Evolutionary conservation across 2,113 vertebrate genomes (phyloP), one percentile per base, ranked within the genome.

Genomic region (Microtus ochrogaster): DNA sequence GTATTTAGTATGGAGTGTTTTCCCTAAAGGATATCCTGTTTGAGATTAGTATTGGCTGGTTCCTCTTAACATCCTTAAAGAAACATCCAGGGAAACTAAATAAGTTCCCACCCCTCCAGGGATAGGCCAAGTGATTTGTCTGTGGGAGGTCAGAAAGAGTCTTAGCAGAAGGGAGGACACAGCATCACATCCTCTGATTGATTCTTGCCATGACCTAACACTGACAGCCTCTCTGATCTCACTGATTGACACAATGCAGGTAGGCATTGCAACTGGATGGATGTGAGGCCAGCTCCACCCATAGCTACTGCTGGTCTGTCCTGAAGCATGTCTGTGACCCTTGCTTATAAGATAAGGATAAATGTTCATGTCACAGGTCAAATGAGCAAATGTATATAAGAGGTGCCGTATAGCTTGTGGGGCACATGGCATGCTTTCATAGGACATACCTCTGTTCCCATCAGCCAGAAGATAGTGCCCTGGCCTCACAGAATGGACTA

Each of bases 21-120:
- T 98, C 98, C 98, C 98, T 97, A 97, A 98, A 98, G 98, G 98
- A 99, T 98, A 98, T 99, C 98, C 98, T 99, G 98, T 98, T 98
- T 97, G 98, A 97, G 98, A 98, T 96, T 28, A 97, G 97, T 97
- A 98, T 87, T 98, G 97, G 98, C 98, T 98, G 96, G 97, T 97
- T 98, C 96, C 97, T 97, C 89, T 21, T 2, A 94, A 97, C 88
- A 88, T 97, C 97, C 96, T 94, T 97, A 97, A 98, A 95, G 96
- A 97, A 97, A 97, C 97, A 97, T 76, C 24, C 96, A 97, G 95
- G 87, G 97, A 97, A 96, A 2, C 9, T 82, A 96, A 95, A 97
- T 96, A 98, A 95, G 90, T 96, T 91, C 96, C 94, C 94, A 96
- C 95, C 88, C 95, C 88, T 96, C 47, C 63, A 89, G 87, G 0